Base-by-base conservation (phyloP, 2,797 vertebrate genomes). In the Clarias fuscus region DNA sequence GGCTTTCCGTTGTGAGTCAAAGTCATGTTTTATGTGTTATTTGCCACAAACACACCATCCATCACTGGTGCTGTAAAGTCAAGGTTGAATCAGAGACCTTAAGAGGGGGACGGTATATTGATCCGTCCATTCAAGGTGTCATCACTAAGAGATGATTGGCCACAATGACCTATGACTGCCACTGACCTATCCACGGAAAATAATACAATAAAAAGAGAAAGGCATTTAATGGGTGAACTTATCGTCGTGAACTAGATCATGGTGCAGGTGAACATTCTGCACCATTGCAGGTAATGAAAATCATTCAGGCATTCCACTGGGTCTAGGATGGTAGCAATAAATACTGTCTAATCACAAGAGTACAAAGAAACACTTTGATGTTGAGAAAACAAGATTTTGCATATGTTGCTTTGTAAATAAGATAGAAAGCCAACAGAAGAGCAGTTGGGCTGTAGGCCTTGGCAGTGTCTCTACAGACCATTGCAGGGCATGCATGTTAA, bases 361-460 rank as follows among this genome's bases (percentile, higher is more conserved):
- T 30, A 67, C 40, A 82, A 67, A 82, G 40, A 67, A 67, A 53
- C 15, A 20, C 18, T 82, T 68, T 56, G 64, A 68, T 61, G 48
- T 48, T 61, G 56, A 43, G 22, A 71, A 48, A 85, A 43, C n/a
- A 43, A 24, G 65, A 65, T 24, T 71, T 64, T 81, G 77, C 84
- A 82, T 77, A 56, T 86, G 67, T 83, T 76, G 61, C 80, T 83
- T 68, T 70, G 81, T 78, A 83, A 78, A 86, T 86, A 40, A 70
- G 72, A 15, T 13, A 75, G 53, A 40, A 82, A n/a, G 37, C 30
- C 56, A 78, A 24, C 59, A 71, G 24, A 71, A 43, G 73, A 64
- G n/a, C 20, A 72, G 68, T 67, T 61, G 79, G 40, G 56, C 68
- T 64, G 18, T 56, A 75, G 62, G 7, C 33, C 20, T 27, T 77